Evolutionary conservation across 2,888 invertebrate species (phyloP).

Genomic region (Panzeria rudis): DNA sequence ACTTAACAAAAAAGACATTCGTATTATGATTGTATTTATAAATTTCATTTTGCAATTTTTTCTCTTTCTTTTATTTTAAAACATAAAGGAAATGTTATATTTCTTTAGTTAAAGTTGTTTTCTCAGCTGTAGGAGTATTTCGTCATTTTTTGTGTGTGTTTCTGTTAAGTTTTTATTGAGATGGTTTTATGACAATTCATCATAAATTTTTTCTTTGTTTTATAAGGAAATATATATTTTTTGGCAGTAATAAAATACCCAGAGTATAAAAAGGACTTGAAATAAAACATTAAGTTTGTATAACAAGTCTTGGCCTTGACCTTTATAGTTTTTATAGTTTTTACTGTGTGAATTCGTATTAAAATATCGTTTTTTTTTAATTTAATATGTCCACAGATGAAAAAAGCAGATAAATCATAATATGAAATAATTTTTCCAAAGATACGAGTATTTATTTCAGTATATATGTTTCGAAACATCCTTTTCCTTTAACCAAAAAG

Average conservation of each 20-base stretch:
- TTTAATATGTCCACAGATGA: not conserved
- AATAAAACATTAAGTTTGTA: slow-evolving; percentile 19
- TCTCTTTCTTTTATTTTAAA: not conserved
- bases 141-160: not conserved
- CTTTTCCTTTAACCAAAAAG: not conserved
- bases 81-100: slow-evolving; percentile 28
- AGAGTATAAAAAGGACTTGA: not conserved
- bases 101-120: not conserved
- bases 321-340: not conserved
- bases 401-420: not conserved
- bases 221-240: slow-evolving; percentile 12
- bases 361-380: not conserved
- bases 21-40: not conserved
- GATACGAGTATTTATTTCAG: not conserved
- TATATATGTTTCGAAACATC: not conserved
- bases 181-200: slow-evolving; percentile 38
- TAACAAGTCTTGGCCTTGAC: slow-evolving; percentile 8
- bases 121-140: slow-evolving; percentile 2
- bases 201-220: not conserved
- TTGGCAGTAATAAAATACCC: not conserved
- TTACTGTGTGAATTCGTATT: not conserved
- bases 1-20: slow-evolving; percentile 5
- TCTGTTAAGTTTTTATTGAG: slow-evolving; percentile 2
- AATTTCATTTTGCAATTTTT: not conserved
- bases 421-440: slow-evolving; percentile 10